phyloP scores from a whole-genome alignment of 1,140 invertebrate species.

The Tetramorium simillimum region DNA sequence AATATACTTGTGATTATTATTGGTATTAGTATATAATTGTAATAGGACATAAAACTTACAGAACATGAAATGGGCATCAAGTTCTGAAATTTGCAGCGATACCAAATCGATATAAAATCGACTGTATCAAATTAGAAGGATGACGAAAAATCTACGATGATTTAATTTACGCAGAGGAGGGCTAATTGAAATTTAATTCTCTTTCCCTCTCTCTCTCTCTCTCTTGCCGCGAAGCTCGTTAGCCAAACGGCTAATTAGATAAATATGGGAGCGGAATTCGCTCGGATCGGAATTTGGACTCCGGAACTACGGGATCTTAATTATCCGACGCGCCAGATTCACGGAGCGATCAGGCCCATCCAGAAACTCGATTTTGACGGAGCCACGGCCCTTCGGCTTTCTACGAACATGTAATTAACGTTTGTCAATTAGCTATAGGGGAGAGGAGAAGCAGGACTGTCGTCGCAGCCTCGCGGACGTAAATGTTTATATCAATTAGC shows the following conservation, averaged over 20 bases:
- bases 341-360: conserved; percentile 17
- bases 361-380: conserved; percentile 54
- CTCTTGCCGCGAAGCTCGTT: conserved; percentile 19
- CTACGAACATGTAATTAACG: conserved; percentile 51
- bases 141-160: conserved; percentile 8
- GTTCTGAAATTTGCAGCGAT: background rate
- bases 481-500: conserved; percentile 58
- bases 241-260: conserved; percentile 53
- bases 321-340: conserved; percentile 42
- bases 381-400: conserved; percentile 24
- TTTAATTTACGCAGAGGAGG: conserved; percentile 16
- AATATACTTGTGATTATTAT: background rate
- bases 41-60: background rate
- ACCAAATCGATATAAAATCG: background rate
- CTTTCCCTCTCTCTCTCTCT: background rate
- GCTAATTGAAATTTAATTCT: conserved; percentile 39
- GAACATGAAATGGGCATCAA: background rate
- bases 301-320: conserved; percentile 47
- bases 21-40: background rate
- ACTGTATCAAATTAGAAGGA: background rate
- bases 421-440: conserved; percentile 46
- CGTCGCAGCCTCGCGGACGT: conserved; percentile 22
- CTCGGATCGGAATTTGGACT: conserved; percentile 45
- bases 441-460: conserved; percentile 22
- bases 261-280: conserved; percentile 47